A percentile compares a stretch with the other conserved stretches of the same genome.
Evolutionary conservation across 1,140 invertebrate genomes (phyloP).

Genomic region (Andricus grossulariae): DNA sequence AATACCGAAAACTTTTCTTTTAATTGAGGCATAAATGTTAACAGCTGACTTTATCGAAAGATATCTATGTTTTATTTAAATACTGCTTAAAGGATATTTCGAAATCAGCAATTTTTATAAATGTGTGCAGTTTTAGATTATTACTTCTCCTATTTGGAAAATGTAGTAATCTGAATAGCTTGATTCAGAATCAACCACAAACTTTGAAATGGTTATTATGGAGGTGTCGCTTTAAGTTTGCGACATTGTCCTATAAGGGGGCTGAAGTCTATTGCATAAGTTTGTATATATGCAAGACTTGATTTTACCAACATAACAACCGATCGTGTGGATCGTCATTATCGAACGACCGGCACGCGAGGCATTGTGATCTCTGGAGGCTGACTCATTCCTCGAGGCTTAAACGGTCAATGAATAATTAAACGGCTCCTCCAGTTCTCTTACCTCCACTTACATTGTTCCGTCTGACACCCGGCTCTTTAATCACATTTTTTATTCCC

Average conservation of each 20-base stretch:
- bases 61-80: too few species aligned
- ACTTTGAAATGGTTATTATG: not conserved
- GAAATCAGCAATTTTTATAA: too few species aligned
- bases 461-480: conserved; percentile 23
- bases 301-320: not conserved
- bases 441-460: conserved; percentile 26
- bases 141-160: too few species aligned
- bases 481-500: conserved; percentile 1
- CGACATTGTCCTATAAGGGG: conserved; percentile 6
- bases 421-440: conserved; percentile 28
- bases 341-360: conserved; percentile 39
- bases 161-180: too few species aligned
- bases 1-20: too few species aligned
- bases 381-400: conserved; percentile 22
- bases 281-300: conserved; percentile 4
- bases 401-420: conserved; percentile 31
- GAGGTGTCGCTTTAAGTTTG: conserved; percentile 18
- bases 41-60: too few species aligned
- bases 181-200: too few species aligned
- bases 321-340: conserved; percentile 16
- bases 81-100: too few species aligned
- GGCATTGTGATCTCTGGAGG: conserved; percentile 36
- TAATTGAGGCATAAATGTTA: too few species aligned
- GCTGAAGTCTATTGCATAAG: conserved; percentile 32
- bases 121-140: too few species aligned